These are phyloP conservation scores for Axea sp. DNA, from an alignment of 2,888 invertebrate genomes.

Conservation along the genomic window DNA sequence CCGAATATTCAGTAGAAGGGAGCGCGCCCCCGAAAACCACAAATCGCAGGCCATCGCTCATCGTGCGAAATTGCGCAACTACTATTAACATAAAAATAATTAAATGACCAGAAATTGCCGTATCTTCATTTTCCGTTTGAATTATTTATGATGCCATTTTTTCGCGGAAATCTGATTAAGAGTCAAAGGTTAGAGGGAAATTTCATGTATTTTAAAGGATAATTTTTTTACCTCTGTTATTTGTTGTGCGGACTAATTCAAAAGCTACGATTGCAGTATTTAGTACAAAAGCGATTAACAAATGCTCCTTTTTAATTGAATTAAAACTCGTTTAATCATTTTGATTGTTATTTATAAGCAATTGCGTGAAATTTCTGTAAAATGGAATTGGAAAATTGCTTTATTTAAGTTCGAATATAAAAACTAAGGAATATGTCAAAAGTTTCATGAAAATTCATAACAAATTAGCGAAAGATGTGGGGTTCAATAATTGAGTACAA, in stretches of 20 bases:
- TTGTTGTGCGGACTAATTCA: background rate
- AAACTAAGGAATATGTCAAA: too few species aligned
- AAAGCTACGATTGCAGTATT: background rate
- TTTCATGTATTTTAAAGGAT: slow-evolving; percentile 14
- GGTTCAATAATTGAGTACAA: slow-evolving; percentile 9
- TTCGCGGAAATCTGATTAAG: slow-evolving; percentile 29
- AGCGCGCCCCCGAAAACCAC: slow-evolving; percentile 57
- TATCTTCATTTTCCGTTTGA: slow-evolving; percentile 33
- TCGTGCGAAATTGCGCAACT: slow-evolving; percentile 68
- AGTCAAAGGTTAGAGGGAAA: slow-evolving; percentile 4
- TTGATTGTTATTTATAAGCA: too few species aligned
- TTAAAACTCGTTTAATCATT: too few species aligned
- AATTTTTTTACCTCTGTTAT: background rate
- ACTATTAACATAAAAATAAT: slow-evolving; percentile 75
- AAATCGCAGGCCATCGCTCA: slow-evolving; percentile 67
- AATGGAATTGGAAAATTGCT: too few species aligned
- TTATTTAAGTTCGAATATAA: too few species aligned
- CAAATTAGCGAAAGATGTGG: slow-evolving; percentile 1
- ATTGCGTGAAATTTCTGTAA: too few species aligned
- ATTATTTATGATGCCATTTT: slow-evolving; percentile 34
- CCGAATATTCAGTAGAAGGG: slow-evolving; percentile 66
- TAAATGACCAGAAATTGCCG: slow-evolving; percentile 65
- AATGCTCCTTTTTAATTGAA: too few species aligned
- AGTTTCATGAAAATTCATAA: too few species aligned
- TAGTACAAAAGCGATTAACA: too few species aligned